Base-by-base conservation (phyloP, 2,113 vertebrate genomes). In the Sebastes fasciatus region DNA sequence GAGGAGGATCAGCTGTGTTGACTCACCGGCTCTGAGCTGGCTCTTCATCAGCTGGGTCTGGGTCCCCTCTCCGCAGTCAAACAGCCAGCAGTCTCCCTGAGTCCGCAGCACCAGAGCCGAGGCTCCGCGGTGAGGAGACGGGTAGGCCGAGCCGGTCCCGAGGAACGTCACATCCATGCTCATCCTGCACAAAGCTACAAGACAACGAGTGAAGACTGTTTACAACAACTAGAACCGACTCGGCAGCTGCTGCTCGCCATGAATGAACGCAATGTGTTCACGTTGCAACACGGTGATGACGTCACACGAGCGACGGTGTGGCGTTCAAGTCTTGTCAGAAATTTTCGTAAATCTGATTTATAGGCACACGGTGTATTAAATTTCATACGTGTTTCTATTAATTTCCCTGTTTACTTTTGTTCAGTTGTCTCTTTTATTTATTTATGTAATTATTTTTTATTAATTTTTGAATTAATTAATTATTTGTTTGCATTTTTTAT, bases 61-160 rank as follows among this genome's bases (percentile, higher is more conserved):
- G 0, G 97, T 99, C 0, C 98, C 98, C 55, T 99, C 98, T 0
- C 98, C 98, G 60, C 98, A 99, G 92, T 98, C 97, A n/a, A 99
- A 99, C 48, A 99, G 95, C 97, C 97, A 99, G 77, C 95, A 97
- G 3, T 97, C 96, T 4, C 97, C 98, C 8, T 97, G 96, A 8
- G 93, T 86, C 43, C 97, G 94, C n/a, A 99, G 94, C 64, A 96
- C 97, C 13, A 97, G 74, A 0, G 97, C 97, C 0, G 98, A 96
- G 0, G 97, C 96, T 0, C 97, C 98, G 54, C 97, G 92, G 0
- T 92, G 90, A 0, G 97, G 97, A 0, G 96, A 96, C 1, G 98
- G 98, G 55, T 96, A 98, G 0, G 97, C 97, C 0, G 97, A 95
- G 1, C 98, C 98, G 0, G 97, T 99, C 46, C 98, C 98, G 6